A percentile compares a stretch with the other conserved stretches of the same genome.
Evolutionary conservation across 1,140 invertebrate genomes (phyloP).

Genomic region (Bathynomus jamesi): DNA sequence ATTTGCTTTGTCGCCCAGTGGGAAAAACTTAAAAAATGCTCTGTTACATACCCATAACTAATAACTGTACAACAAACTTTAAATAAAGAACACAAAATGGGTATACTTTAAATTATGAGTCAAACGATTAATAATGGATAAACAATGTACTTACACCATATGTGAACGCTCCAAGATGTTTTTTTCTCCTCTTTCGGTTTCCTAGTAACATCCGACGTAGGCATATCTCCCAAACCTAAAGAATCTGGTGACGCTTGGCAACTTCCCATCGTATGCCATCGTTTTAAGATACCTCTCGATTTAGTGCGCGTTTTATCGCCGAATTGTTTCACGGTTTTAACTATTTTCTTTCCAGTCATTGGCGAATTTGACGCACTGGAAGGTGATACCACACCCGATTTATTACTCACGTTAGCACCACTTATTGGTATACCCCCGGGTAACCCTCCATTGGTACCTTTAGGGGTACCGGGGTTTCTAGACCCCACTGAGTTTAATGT

Average conservation of each 20-base stretch:
- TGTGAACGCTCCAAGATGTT: conserved; percentile 33
- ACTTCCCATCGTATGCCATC: conserved; percentile 36
- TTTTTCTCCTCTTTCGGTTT: conserved; percentile 14
- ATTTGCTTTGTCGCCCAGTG: too few relatives aligned
- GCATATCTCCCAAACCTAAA: neutral
- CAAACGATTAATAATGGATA: neutral
- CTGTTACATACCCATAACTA: too few relatives aligned
- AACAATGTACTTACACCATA: conserved; percentile 30
- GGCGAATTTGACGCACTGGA: conserved; percentile 20
- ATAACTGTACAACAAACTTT: too few relatives aligned
- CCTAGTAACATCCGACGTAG: neutral
- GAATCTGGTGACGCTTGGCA: conserved; percentile 31
- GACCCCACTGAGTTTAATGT: neutral
- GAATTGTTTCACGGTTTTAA: conserved; percentile 30
- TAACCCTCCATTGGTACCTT: neutral
- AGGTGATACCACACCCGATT: neutral
- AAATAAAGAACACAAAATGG: too few relatives aligned
- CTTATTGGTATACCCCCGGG: neutral
- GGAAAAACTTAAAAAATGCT: too few relatives aligned
- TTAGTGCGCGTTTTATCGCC: conserved; percentile 32
- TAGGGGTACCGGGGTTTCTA: neutral
- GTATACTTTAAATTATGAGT: too few relatives aligned
- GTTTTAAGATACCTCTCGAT: conserved; percentile 31
- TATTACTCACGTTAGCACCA: neutral
- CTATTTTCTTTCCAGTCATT: conserved; percentile 33